These are phyloP conservation scores for Hydra vulgaris DNA, from an alignment of 30 jellyfish, hydroid and myxozoan genomes.

Conservation along the genomic window DNA sequence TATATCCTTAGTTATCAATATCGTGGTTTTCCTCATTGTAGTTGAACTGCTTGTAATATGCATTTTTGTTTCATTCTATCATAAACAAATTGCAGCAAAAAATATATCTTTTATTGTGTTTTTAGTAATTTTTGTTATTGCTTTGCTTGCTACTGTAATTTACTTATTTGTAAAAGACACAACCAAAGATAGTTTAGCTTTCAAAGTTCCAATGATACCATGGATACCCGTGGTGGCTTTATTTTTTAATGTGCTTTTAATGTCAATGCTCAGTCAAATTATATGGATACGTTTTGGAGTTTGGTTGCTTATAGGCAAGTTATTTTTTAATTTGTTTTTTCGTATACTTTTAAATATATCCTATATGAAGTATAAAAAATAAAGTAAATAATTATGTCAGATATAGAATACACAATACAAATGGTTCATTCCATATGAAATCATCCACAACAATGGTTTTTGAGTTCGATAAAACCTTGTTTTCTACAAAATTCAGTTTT, in stretches of 20 bases:
- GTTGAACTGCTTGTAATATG: not conserved
- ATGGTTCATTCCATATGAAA: no score
- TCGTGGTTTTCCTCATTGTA: not conserved
- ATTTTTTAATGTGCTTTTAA: slow-evolving; percentile 30
- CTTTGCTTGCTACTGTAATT: not conserved
- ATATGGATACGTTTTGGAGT: slow-evolving; percentile 67
- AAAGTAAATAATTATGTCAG: no score
- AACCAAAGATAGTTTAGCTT: not conserved
- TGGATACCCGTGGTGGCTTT: slow-evolving; percentile 55
- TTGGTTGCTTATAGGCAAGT: slow-evolving; percentile 50
- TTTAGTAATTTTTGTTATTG: not conserved
- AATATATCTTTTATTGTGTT: no score
- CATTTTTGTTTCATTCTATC: not conserved
- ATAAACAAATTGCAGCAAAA: not conserved
- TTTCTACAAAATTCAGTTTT: no score
- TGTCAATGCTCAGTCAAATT: slow-evolving; percentile 21
- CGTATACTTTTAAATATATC: no score
- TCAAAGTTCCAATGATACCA: slow-evolving; percentile 57
- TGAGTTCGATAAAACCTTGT: no score
- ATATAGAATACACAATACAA: no score
- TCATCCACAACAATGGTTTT: no score
- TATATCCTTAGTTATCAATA: not conserved
- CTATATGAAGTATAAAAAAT: no score
- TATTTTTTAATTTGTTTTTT: no score
- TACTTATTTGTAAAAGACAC: not conserved